A percentile compares a stretch with the other conserved stretches of the same genome.
Conservation (phyloP, 2,888 invertebrate genomes). For the Steinernema scapterisci region DNA sequence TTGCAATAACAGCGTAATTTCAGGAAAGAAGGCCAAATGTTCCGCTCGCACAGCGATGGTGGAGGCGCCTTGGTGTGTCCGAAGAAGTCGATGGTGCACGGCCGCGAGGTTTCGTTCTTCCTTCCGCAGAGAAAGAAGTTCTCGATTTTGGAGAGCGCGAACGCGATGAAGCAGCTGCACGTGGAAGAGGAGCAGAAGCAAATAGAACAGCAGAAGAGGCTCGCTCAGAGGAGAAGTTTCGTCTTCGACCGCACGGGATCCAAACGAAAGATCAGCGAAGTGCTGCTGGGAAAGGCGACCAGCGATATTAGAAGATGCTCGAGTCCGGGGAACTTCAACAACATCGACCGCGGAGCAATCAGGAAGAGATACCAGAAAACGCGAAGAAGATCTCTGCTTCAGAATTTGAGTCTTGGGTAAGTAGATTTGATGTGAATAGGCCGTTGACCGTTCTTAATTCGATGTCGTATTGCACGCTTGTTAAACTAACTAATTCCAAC, state of each 20-base stretch:
- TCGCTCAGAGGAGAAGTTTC: constrained; percentile 1
- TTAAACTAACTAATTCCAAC: too few relatives aligned
- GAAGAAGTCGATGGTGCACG: background rate
- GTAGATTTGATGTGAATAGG: too few relatives aligned
- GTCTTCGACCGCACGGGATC: background rate
- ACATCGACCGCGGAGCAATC: background rate
- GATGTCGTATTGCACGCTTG: too few relatives aligned
- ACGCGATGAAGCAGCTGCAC: constrained; percentile 19
- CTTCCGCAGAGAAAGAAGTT: constrained; percentile 25
- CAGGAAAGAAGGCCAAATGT: background rate
- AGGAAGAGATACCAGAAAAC: background rate
- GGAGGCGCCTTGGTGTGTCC: background rate
- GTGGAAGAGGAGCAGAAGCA: constrained; percentile 4
- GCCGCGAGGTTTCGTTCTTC: constrained; percentile 1
- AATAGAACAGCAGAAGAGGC: background rate
- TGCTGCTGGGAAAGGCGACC: constrained; percentile 41
- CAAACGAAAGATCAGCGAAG: constrained; percentile 38
- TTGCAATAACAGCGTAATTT: background rate
- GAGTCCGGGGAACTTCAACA: constrained; percentile 20
- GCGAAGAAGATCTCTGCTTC: background rate
- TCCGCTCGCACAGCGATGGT: constrained; percentile 22
- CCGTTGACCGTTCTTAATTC: too few relatives aligned
- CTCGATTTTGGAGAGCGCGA: constrained; percentile 2
- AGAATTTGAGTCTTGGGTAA: background rate
- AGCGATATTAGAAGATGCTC: constrained; percentile 38